phyloP scores from a whole-genome alignment of 1,140 invertebrate species.

The Listronotus oregonensis region DNA sequence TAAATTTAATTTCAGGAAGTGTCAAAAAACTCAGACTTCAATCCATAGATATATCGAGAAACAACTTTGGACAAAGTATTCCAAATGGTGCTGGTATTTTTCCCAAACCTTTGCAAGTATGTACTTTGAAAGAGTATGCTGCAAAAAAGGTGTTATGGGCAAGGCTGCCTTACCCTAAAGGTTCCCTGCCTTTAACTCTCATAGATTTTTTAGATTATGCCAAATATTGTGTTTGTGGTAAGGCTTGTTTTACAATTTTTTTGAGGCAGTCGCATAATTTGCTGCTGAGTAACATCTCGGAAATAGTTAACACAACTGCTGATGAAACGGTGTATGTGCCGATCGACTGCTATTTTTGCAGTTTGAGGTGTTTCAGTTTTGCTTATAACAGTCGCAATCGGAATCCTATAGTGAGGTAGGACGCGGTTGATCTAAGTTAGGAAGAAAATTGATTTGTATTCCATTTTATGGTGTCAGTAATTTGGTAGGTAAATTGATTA shows the following conservation, averaged over 20 bases:
- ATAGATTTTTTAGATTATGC: slow-evolving; percentile 66
- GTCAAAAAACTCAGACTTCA: slow-evolving; percentile 61
- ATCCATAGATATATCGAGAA: slow-evolving; percentile 62
- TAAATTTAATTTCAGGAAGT: slow-evolving; percentile 52
- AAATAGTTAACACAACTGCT: slow-evolving; percentile 55
- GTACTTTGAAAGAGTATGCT: slow-evolving; percentile 44
- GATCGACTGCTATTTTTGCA: slow-evolving; percentile 68
- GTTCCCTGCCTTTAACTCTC: slow-evolving; percentile 64
- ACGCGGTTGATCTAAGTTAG: slow-evolving; percentile 53
- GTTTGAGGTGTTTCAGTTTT: slow-evolving; percentile 59
- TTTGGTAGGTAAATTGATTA: no score
- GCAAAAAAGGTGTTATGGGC: slow-evolving; percentile 46
- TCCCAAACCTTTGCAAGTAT: slow-evolving; percentile 39
- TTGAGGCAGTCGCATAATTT: slow-evolving; percentile 55
- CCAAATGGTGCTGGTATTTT: slow-evolving; percentile 31
- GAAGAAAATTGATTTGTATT: not conserved
- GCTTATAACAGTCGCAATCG: slow-evolving; percentile 40
- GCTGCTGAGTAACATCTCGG: slow-evolving; percentile 56
- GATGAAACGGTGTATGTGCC: slow-evolving; percentile 53
- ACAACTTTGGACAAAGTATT: slow-evolving; percentile 47
- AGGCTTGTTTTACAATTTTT: slow-evolving; percentile 61
- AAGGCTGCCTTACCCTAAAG: slow-evolving; percentile 61
- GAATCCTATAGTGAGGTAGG: slow-evolving; percentile 52
- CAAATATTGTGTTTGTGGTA: slow-evolving; percentile 66
- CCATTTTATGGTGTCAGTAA: no score